phyloP scores from a whole-genome alignment of 2,113 vertebrate species.

The Vulpes vulpes region DNA sequence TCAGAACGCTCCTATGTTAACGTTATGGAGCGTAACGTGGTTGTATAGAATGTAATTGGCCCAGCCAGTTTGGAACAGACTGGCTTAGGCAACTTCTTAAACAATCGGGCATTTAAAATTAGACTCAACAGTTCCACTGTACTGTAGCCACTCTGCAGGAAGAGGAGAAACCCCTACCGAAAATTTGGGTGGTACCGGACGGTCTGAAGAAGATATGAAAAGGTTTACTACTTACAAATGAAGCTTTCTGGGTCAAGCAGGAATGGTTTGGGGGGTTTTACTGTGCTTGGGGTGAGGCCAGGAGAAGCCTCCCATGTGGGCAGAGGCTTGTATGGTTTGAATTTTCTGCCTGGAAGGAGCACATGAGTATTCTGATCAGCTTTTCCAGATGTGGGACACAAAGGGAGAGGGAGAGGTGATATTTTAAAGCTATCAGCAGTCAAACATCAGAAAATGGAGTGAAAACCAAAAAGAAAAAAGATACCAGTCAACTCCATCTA shows the following conservation, averaged over 20 bases:
- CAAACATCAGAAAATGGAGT: neutral
- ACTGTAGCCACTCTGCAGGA: neutral
- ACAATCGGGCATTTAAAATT: neutral
- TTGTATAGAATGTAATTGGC: neutral
- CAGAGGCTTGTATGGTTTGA: neutral
- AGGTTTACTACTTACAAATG: neutral
- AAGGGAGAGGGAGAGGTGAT: neutral
- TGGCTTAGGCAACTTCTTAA: neutral
- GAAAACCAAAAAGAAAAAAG: neutral
- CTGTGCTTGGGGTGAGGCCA: accelerated
- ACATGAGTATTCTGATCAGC: neutral
- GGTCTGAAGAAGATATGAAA: neutral
- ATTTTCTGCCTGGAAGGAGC: neutral
- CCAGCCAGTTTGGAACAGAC: neutral
- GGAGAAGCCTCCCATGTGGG: neutral
- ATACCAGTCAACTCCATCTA: neutral
- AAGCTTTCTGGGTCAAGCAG: neutral
- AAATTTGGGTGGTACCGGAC: neutral
- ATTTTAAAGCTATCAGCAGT: neutral
- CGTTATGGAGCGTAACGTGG: accelerated
- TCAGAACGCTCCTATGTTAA: neutral
- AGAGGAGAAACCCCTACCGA: neutral
- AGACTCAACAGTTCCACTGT: neutral
- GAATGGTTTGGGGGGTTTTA: neutral
- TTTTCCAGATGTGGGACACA: neutral